These are phyloP conservation scores for Drosophila phalerata DNA, from an alignment of 2,888 invertebrate genomes.

Conservation along the genomic window DNA sequence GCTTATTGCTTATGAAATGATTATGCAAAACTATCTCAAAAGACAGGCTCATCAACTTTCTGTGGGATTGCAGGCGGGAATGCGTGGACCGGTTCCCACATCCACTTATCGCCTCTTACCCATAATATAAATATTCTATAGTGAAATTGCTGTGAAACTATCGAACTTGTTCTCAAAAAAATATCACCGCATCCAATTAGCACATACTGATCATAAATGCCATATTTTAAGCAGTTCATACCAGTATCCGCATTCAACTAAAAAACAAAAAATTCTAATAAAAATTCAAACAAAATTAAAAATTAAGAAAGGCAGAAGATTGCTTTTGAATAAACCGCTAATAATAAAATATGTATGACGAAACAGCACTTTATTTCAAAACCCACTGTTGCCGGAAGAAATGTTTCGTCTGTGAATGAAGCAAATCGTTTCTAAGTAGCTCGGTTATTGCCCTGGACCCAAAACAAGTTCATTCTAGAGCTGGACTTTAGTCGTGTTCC, in stretches of 20 bases:
- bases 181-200: slow-evolving; percentile 48
- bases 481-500: slow-evolving; percentile 17
- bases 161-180: slow-evolving; percentile 62
- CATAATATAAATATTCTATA: slow-evolving; percentile 25
- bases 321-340: slow-evolving; percentile 37
- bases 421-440: slow-evolving; percentile 15
- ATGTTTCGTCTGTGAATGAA: slow-evolving; percentile 40
- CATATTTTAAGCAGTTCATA: slow-evolving; percentile 19
- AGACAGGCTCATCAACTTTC: slow-evolving; percentile 62
- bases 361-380: slow-evolving; percentile 29
- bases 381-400: slow-evolving; percentile 43
- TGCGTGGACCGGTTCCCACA: slow-evolving; percentile 65
- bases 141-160: slow-evolving; percentile 63
- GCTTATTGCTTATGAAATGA: slow-evolving; percentile 76
- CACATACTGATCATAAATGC: slow-evolving; percentile 30
- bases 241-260: slow-evolving; percentile 45
- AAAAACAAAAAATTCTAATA: slow-evolving; percentile 16
- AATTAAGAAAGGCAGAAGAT: slow-evolving; percentile 32
- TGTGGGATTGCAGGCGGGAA: slow-evolving; percentile 59
- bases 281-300: slow-evolving; percentile 25
- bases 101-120: slow-evolving; percentile 27
- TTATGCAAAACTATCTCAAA: slow-evolving; percentile 75
- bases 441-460: slow-evolving; percentile 56
- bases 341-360: slow-evolving; percentile 51
- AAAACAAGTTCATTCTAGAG: slow-evolving; percentile 28